Percentiles rank a stretch among this genome's conserved stretches.
Evolutionary conservation across 2,888 invertebrate genomes (phyloP).

Genomic region (Drosophila vallismaia): DNA sequence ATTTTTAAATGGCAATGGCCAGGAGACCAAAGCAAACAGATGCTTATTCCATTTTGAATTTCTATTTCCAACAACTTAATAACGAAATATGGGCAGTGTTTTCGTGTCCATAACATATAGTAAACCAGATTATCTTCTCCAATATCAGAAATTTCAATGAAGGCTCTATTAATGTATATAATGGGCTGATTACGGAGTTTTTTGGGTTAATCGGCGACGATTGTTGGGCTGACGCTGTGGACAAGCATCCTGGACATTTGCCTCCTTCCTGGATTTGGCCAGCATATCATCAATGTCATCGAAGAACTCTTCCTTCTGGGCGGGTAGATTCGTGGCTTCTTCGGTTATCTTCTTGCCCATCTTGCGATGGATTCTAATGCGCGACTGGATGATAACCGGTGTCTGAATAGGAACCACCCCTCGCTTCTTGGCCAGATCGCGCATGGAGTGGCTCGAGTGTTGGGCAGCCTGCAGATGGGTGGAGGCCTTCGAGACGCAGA

Average conservation of each 20-base stretch:
- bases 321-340: neutral
- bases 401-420: neutral
- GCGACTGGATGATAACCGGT: neutral
- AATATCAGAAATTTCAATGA: neutral
- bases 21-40: neutral
- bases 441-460: slow-evolving; percentile 5
- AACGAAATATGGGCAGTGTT: neutral
- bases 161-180: too few relatives aligned
- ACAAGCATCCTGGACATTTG: slow-evolving; percentile 4
- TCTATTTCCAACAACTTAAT: neutral
- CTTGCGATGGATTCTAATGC: neutral
- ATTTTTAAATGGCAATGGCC: neutral
- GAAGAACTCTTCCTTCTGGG: neutral
- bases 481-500: slow-evolving; percentile 6
- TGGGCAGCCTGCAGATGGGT: neutral
- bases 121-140: neutral
- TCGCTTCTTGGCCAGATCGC: slow-evolving; percentile 33
- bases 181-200: neutral
- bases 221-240: slow-evolving; percentile 2
- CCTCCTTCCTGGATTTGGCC: slow-evolving; percentile 9
- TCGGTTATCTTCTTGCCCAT: neutral
- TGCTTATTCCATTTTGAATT: slow-evolving; percentile 8
- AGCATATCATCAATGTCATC: slow-evolving; percentile 27
- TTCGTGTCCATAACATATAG: neutral
- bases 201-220: neutral